Conservation (phyloP, 2,113 vertebrate genomes). For the Periophthalmus modestus region DNA sequence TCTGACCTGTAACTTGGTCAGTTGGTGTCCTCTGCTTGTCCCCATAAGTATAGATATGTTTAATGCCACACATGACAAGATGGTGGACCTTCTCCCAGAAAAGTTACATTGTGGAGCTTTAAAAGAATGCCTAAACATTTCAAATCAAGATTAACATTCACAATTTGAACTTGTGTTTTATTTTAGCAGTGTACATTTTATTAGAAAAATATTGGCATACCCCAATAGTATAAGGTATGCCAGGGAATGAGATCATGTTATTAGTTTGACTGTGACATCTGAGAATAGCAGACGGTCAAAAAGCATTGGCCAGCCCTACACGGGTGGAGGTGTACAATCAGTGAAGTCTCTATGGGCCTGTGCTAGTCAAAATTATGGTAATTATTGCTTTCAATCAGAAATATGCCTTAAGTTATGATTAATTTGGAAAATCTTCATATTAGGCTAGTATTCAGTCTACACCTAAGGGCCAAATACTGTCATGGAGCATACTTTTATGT, state of each 20-base stretch:
- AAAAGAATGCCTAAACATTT: not conserved
- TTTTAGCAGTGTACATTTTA: not conserved
- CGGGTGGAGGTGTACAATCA: conserved; percentile 34
- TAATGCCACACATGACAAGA: too few relatives aligned
- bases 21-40: too few relatives aligned
- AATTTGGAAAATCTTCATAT: conserved; percentile 20
- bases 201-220: not conserved
- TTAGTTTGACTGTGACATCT: conserved; percentile 24
- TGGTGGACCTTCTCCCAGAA: too few relatives aligned
- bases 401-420: conserved; percentile 18
- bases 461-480: conserved; percentile 21
- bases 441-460: conserved; percentile 16
- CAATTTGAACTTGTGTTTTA: not conserved
- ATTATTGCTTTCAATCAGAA: conserved; percentile 25
- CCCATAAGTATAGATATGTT: too few relatives aligned
- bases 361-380: conserved; percentile 24
- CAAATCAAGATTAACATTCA: not conserved
- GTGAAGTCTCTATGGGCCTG: conserved; percentile 17
- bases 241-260: conserved; percentile 31
- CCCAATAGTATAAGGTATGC: not conserved
- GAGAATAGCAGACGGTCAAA: conserved; percentile 8
- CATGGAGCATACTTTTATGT: conserved; percentile 42
- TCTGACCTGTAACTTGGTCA: too few relatives aligned
- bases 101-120: too few relatives aligned
- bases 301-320: conserved; percentile 8